Base-by-base conservation (phyloP, 2,797 vertebrate genomes). In the Onychomys torridus region DNA sequence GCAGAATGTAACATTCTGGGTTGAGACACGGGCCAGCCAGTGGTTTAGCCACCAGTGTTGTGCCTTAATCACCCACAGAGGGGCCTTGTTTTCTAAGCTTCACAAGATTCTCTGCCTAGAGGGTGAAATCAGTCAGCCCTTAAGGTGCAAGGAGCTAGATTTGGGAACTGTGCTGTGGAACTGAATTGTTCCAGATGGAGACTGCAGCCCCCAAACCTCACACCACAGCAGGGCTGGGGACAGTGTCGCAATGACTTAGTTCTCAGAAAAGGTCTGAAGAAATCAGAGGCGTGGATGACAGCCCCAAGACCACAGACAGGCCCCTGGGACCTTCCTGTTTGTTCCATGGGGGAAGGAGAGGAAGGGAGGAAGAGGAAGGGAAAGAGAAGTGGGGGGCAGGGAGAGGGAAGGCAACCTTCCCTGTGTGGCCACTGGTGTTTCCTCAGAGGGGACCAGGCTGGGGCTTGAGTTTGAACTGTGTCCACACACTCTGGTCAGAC, bases 261-360 rank as follows among this genome's bases (percentile, higher is more conserved):
- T 96, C 94, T 94, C 78, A 93, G 94, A 89, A 89, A 81, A 91
- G 78, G 73, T 90, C 93, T 97, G 96, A 95, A 82, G 97, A 97
- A 97, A 96, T 96, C 34, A 90, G 82, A 93, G 95, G 85, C 77
- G 83, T 85, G 88, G 67, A 81, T 91, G 49, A 0, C 9, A 46
- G 85, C 76, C 86, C 61, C 29, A 55, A 76, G 81, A 92, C 96
- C 96, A 92, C 96, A 96, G 91, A 92, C 96, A 96, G 91, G 69
- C 69, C 69, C 76, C 13, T 55, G 93, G 79, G 94, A 81, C 75
- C 67, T 97, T 96, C 96, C 93, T 96, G 94, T 97, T 97, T 93
- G 93, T 81, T 65, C 79, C 82, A 69, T 17, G 75, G 12, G 61
- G 34, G 40, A 85, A 11, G 32, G 40, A 1, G 40, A 52, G 5